A percentile compares a stretch with the other conserved stretches of the same genome.
Conservation (phyloP, 2,888 invertebrate genomes). For the Agonopterix heracliana region DNA sequence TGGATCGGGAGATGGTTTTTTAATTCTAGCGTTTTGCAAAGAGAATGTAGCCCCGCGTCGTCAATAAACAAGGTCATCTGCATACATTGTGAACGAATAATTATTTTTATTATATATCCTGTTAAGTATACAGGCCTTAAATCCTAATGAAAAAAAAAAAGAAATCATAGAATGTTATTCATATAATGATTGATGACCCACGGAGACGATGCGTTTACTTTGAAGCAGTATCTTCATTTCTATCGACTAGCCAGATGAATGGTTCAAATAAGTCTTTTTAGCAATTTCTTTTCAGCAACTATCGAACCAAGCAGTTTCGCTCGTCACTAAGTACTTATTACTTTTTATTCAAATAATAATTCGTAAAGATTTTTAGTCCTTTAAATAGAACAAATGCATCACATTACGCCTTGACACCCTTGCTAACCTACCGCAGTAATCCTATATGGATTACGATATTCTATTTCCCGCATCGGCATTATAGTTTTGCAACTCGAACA, state of each 20-base stretch:
- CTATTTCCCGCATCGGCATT: conserved; percentile 40
- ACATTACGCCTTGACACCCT: conserved; percentile 55
- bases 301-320: too few species aligned
- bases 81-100: conserved; percentile 26
- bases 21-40: conserved; percentile 15
- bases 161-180: too few species aligned
- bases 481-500: conserved; percentile 22
- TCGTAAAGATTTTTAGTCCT: too few species aligned
- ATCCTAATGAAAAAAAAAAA: background rate
- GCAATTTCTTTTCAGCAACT: too few species aligned
- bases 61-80: conserved; percentile 44
- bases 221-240: too few species aligned
- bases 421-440: conserved; percentile 41
- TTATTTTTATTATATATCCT: background rate
- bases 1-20: background rate
- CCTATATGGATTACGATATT: conserved; percentile 46
- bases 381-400: conserved; percentile 21
- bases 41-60: conserved; percentile 49
- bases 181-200: too few species aligned
- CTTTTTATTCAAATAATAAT: too few species aligned
- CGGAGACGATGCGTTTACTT: too few species aligned
- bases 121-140: conserved; percentile 10
- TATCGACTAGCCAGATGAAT: too few species aligned
- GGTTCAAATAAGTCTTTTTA: too few species aligned
- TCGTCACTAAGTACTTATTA: too few species aligned